A percentile compares a stretch with the other conserved stretches of the same genome.
Evolutionary conservation across 2,797 vertebrate genomes (phyloP).

Genomic region (Mastacembelus armatus): DNA sequence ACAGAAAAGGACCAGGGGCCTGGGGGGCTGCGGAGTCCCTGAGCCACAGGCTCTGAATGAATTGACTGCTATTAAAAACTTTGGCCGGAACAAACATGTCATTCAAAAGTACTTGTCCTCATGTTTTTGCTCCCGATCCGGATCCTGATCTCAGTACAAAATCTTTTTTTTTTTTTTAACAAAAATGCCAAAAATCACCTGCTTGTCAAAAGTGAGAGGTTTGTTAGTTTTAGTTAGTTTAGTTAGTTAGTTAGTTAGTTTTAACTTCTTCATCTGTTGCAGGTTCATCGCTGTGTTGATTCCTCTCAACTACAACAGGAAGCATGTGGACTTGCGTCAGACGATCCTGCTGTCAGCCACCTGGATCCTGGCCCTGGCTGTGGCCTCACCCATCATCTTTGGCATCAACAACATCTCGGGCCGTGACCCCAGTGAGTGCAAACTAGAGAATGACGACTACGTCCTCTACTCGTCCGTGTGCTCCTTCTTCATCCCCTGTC

Average conservation of each 20-base stretch:
- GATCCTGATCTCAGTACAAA: too few species aligned
- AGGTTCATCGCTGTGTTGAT: slow-evolving; percentile 94
- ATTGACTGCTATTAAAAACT: not conserved
- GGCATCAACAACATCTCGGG: slow-evolving; percentile 90
- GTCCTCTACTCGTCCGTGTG: slow-evolving; percentile 94
- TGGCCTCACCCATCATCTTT: slow-evolving; percentile 94
- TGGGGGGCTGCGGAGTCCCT: not conserved
- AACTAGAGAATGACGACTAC: slow-evolving; percentile 92
- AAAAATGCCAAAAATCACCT: too few species aligned
- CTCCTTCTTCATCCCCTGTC: slow-evolving; percentile 97
- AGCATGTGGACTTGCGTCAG: slow-evolving; percentile 90
- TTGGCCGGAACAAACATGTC: slow-evolving; percentile 2
- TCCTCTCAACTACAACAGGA: slow-evolving; percentile 92
- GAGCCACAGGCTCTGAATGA: not conserved
- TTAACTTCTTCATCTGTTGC: slow-evolving; percentile 46
- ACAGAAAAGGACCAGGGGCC: slow-evolving; percentile 1
- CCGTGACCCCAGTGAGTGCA: slow-evolving; percentile 89
- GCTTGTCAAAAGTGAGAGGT: too few species aligned
- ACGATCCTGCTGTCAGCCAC: slow-evolving; percentile 89
- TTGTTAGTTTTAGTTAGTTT: too few species aligned
- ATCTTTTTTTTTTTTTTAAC: too few species aligned
- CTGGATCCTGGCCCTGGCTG: slow-evolving; percentile 93
- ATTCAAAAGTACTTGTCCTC: not conserved
- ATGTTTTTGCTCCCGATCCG: not conserved
- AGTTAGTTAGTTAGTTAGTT: too few species aligned